Evolutionary conservation across 37 sponge, comb jelly and placozoan species (phyloP).

Genomic region (Cliona cf. orientalis): DNA sequence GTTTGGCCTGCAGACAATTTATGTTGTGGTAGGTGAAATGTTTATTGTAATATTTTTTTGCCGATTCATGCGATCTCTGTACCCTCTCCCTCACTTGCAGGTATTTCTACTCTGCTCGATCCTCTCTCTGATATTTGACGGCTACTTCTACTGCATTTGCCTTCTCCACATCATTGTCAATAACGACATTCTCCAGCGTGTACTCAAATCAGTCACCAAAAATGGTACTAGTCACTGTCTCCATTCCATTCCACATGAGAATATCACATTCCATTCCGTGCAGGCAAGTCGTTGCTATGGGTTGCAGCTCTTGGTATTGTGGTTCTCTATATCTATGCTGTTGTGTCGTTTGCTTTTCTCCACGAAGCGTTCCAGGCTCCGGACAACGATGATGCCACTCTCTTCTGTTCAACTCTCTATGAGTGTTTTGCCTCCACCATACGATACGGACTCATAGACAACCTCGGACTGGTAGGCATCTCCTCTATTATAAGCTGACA

Average conservation of each 20-base stretch:
- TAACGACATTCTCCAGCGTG: slow-evolving; percentile 84
- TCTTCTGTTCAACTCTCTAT: slow-evolving; percentile 63
- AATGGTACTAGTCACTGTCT: too few species aligned
- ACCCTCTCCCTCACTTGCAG: too few species aligned
- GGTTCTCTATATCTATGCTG: slow-evolving; percentile 81
- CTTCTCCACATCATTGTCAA: slow-evolving; percentile 79
- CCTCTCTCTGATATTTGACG: slow-evolving; percentile 64
- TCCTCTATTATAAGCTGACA: too few species aligned
- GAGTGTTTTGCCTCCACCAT: slow-evolving; percentile 63
- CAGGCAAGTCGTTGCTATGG: slow-evolving; percentile 65
- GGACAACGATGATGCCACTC: neutral
- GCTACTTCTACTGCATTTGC: slow-evolving; percentile 90
- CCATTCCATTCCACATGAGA: too few species aligned
- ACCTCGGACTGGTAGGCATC: slow-evolving; percentile 45
- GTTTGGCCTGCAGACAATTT: slow-evolving; percentile 42
- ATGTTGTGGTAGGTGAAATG: slow-evolving; percentile 35
- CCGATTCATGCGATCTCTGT: too few species aligned
- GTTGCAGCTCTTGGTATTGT: slow-evolving; percentile 71
- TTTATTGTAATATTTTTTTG: too few species aligned
- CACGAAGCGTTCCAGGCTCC: slow-evolving; percentile 15
- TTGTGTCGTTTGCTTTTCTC: slow-evolving; percentile 74
- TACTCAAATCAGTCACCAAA: slow-evolving; percentile 78
- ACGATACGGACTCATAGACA: slow-evolving; percentile 67
- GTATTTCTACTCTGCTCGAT: slow-evolving; percentile 53
- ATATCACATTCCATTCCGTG: too few species aligned